phyloP scores from a whole-genome alignment of 2,113 vertebrate genomes.

The Mustelus asterias region DNA sequence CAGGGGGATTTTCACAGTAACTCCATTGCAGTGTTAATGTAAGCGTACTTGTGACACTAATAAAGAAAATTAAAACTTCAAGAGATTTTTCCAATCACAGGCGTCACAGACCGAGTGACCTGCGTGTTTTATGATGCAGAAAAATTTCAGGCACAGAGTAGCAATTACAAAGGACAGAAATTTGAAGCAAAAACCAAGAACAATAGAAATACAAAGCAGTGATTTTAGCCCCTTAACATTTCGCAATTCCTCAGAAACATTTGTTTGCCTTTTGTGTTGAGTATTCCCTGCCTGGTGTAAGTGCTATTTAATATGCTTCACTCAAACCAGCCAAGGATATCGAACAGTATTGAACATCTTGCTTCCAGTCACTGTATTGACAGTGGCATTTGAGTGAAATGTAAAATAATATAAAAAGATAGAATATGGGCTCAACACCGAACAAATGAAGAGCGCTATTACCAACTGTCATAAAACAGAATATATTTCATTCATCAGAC shows the following conservation, averaged over 20 bases:
- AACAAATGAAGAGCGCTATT: conserved; percentile 13
- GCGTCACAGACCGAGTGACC: not conserved
- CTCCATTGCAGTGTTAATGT: no score
- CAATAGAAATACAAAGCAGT: not conserved
- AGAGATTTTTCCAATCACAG: not conserved
- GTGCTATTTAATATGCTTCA: not conserved
- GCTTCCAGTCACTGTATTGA: not conserved
- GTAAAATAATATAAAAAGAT: conserved; percentile 6
- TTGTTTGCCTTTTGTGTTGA: conserved; percentile 9
- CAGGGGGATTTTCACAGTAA: no score
- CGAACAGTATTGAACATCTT: not conserved
- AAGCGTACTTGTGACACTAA: no score
- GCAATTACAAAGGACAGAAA: not conserved
- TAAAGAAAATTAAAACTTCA: not conserved
- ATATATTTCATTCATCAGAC: not conserved
- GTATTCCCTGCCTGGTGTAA: not conserved
- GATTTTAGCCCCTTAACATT: not conserved
- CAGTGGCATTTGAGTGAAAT: conserved; percentile 15
- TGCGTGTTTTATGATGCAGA: not conserved
- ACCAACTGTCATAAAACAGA: not conserved
- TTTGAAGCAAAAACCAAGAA: not conserved
- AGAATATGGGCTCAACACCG: not conserved
- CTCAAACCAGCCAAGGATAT: not conserved
- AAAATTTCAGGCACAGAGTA: not conserved
- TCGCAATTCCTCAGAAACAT: not conserved